Evolutionary conservation across 64 coral and sea anemone genomes (phyloP), one percentile per base, ranked within the genome.

Genomic region (Anthopleura sola): DNA sequence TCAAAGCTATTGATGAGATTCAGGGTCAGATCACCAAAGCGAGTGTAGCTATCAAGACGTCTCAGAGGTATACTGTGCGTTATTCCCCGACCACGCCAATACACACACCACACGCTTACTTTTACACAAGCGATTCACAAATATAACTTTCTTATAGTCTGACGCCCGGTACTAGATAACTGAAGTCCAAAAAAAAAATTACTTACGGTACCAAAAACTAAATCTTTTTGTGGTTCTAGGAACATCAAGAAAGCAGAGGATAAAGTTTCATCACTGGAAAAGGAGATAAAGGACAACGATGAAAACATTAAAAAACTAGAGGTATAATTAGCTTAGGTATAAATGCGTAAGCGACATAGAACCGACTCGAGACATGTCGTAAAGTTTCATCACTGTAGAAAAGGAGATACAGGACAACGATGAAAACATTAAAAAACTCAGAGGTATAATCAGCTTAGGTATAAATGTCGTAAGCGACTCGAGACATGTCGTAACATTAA

Each of bases 211-310:
- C 46, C 46, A 48, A 48, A 48, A 48, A 48, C 46, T 48, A 48
- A n/a, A 32, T 16, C 8, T 79, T 26, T 24, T 83, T 81, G 2
- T 36, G 62, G 23, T 47, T 80, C 1, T 75, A 98, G 95, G 75
- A 99, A 99, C 75, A 94, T 90, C 46, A 94, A 91, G 78, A 99
- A 99, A 49, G 71, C 97, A 31, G 97, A 99, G 64, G 97, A 92
- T 1, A 99, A 92, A 76, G 87, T 99, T 9, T 64, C 80, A 46
- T 99, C 97, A 7, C 87, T 90, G 38, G 86, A 48, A 48, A 48
- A 48, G 46, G 46, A 48, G 46, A 94, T 94, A 75, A 89, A 92
- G 87, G 96, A 98, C 84, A 98, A 94, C 68, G 85, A 48, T 68
- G 87, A 89, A 86, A 56, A 83, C 19, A 89, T 90, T 21, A 82